Evolutionary conservation across 2,797 vertebrate genomes (phyloP).

Genomic region (Ammospiza maritima): DNA sequence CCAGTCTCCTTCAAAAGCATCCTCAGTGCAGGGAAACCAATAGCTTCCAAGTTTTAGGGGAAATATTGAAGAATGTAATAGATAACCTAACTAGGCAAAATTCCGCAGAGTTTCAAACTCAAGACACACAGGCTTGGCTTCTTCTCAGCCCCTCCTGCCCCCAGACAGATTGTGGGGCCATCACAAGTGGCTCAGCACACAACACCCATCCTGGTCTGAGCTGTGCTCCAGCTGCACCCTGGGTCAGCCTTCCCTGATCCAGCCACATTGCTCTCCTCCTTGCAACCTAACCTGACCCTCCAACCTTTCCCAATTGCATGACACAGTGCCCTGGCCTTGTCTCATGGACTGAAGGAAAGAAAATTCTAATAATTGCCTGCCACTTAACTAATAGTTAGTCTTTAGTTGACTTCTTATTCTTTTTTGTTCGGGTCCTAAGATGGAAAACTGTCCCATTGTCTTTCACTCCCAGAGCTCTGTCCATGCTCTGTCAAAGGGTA

Average conservation of each 20-base stretch:
- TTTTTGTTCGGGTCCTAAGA: not conserved
- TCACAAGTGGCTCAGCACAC: not conserved
- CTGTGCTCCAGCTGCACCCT: not conserved
- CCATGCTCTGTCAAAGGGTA: fast-evolving
- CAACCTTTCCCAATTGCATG: fast-evolving
- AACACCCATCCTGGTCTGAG: not conserved
- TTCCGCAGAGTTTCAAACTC: not conserved
- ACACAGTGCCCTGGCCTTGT: not conserved
- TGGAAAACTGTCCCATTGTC: not conserved
- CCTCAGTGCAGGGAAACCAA: not conserved
- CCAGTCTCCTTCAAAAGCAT: not conserved
- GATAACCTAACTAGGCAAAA: not conserved
- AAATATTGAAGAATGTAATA: not conserved
- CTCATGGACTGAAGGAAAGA: not conserved
- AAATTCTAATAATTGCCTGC: not conserved
- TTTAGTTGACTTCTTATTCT: not conserved
- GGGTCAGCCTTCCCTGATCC: not conserved
- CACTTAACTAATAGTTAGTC: not conserved
- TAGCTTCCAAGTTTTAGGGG: not conserved
- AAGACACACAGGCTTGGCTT: not conserved
- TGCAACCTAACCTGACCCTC: not conserved
- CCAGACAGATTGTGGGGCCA: not conserved
- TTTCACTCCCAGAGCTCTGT: not conserved
- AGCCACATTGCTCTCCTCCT: not conserved
- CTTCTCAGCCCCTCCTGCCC: not conserved